Evolutionary conservation across 2,888 invertebrate genomes (phyloP), one percentile per base, ranked within the genome.

Genomic region (Leptinotarsa rubiginosa): DNA sequence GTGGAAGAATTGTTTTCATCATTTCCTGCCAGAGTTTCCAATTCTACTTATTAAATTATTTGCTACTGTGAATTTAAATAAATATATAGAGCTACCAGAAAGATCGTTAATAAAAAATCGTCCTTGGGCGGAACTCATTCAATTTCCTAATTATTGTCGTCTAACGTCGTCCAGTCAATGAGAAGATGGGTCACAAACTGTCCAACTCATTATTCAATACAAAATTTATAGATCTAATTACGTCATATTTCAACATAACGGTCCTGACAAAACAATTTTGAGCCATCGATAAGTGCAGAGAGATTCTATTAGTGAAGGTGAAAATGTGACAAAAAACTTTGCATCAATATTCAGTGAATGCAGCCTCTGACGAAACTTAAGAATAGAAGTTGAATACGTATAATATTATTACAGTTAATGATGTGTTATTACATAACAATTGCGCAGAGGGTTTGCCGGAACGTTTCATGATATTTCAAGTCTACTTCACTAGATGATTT

Each of bases 401-500:
- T 50, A 50, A 50, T 15, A 50, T 50, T 50, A 50, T 56, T 20
- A 56, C 31, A 31, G 25, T 62, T 62, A 62, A 62, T 62, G 1
- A 62, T 62, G 31, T 31, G 31, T 25, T 15, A 62, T 62, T 62
- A 62, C 25, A 31, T 10, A 62, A 62, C 62, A 62, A 62, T 62
- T 62, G 31, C 62, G 62, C 25, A 62, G 31, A 62, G 25, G 31
- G 25, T 25, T 25, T 62, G 31, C 25, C 31, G 62, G 62, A 25
- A 62, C 31, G 31, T 62, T 20, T 62, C 62, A 62, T 62, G 56
- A 13, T 20, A 13, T 56, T 56, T 56, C 56, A 20, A 56, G 56
- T 56, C 56, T 56, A 56, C 20, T 56, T 56, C 56, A 20, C 56
- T 20, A 20, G 54, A 56, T 56, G 56, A 56, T 56, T 10, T n/a